Evolutionary conservation across 1,140 invertebrate species (phyloP).

Genomic region (Ylistrum balloti): DNA sequence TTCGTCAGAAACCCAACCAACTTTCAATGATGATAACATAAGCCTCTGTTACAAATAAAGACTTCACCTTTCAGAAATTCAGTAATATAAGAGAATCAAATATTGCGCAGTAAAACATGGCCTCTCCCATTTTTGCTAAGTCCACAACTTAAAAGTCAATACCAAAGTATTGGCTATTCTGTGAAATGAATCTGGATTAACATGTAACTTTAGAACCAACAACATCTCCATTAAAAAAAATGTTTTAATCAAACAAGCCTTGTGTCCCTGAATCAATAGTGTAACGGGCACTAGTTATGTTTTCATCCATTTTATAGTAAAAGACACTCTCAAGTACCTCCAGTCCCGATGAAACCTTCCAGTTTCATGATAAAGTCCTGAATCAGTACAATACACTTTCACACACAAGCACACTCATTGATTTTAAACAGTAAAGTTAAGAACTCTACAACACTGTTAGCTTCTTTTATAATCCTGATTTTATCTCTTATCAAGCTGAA

Average conservation of each 20-base stretch:
- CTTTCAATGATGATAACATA: not conserved
- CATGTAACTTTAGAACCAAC: not conserved
- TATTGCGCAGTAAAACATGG: not conserved
- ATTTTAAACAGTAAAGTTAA: not conserved
- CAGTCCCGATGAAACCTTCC: not conserved
- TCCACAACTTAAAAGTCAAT: slow-evolving; percentile 15
- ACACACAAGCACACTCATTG: too few species aligned
- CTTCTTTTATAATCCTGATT: too few species aligned
- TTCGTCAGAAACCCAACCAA: not conserved
- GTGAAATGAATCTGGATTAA: not conserved
- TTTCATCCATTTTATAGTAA: not conserved
- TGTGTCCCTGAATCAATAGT: not conserved
- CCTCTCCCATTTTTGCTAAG: not conserved
- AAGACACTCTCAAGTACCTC: not conserved
- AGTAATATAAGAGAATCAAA: too few species aligned
- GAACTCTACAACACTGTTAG: not conserved
- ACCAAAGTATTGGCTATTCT: not conserved
- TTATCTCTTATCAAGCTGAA: too few species aligned
- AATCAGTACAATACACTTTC: not conserved
- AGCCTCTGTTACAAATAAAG: too few species aligned
- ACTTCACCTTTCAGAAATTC: too few species aligned
- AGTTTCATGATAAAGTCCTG: not conserved
- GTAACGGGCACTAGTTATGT: not conserved
- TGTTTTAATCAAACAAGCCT: slow-evolving; percentile 26
- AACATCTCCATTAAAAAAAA: slow-evolving; percentile 19